Conservation (phyloP, 2,113 vertebrate species). For the Sigmodon hispidus region DNA sequence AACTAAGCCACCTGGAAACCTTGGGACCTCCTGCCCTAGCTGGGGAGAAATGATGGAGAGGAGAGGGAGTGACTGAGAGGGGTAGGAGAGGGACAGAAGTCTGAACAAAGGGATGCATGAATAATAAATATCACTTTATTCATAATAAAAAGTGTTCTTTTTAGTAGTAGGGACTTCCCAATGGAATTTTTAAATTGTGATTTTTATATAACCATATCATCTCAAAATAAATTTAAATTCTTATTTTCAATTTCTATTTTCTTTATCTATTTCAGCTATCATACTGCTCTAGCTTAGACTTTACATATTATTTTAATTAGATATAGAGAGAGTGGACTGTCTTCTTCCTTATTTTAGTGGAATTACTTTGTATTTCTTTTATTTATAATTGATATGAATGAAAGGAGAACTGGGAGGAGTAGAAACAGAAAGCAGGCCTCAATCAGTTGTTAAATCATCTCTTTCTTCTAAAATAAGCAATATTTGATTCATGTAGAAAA, state of each 20-base stretch:
- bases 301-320: neutral
- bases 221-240: neutral
- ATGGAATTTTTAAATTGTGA: neutral
- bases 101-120: too few relatives aligned
- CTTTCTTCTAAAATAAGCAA: neutral
- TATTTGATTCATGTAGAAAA: neutral
- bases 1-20: too few relatives aligned
- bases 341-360: neutral
- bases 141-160: too few relatives aligned
- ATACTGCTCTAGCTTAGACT: neutral
- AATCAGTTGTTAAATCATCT: neutral
- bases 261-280: neutral
- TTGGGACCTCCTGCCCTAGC: too few relatives aligned
- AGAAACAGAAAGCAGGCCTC: neutral
- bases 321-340: neutral
- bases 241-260: neutral
- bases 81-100: too few relatives aligned
- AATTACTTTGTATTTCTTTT: neutral
- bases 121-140: too few relatives aligned
- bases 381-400: neutral
- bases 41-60: too few relatives aligned
- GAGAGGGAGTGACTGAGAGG: too few relatives aligned
- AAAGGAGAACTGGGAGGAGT: neutral
- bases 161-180: neutral
- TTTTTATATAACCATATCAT: neutral